These are phyloP conservation scores for Etia nguti DNA, from an alignment of 2,113 vertebrate species.

Conservation along the genomic window DNA sequence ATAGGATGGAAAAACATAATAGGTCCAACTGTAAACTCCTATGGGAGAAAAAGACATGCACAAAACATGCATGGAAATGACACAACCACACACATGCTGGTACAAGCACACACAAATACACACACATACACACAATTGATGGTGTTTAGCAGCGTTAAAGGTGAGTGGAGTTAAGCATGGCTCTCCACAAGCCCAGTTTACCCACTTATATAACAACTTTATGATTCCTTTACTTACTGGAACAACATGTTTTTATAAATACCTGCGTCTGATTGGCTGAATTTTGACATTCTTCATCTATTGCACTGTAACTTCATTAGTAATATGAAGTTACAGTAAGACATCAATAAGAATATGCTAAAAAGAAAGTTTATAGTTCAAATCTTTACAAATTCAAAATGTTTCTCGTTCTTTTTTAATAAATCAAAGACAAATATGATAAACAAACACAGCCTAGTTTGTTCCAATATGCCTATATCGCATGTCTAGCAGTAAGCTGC, in stretches of 20 bases:
- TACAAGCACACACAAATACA: not conserved
- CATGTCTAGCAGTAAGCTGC: not conserved
- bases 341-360: not conserved
- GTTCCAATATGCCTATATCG: not conserved
- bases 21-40: not conserved
- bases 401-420: rapidly evolving
- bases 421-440: not conserved
- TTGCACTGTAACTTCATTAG: not conserved
- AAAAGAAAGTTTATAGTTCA: not conserved
- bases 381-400: not conserved
- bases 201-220: not conserved
- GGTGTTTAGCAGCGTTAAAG: not conserved
- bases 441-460: not conserved
- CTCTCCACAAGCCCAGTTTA: constrained; percentile 7
- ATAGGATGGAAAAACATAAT: not conserved
- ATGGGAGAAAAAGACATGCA: constrained; percentile 1
- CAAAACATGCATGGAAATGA: not conserved
- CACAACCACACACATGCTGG: not conserved
- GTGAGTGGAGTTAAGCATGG: constrained; percentile 23
- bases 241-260: not conserved
- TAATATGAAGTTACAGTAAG: not conserved
- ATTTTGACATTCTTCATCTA: not conserved
- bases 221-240: not conserved
- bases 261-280: not conserved
- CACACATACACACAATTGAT: not conserved